Conservation (phyloP, 1,140 invertebrate species). For the Caenorhabditis briggsae region DNA sequence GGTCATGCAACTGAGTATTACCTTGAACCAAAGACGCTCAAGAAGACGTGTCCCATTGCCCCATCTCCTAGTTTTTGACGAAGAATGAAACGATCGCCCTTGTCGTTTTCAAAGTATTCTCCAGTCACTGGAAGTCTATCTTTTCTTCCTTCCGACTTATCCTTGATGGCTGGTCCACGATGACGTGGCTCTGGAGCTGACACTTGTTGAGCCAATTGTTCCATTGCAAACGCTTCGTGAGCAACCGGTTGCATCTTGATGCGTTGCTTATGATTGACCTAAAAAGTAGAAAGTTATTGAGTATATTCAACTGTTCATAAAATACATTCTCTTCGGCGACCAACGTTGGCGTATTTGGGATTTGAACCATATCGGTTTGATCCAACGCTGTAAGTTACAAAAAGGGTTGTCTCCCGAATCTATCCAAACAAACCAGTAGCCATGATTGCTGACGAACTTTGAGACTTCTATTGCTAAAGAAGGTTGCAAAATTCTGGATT, state of each 20-base stretch:
- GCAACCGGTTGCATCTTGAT: not conserved
- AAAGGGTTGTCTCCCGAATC: not conserved
- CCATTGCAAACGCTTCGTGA: not conserved
- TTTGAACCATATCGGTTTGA: constrained; percentile 50
- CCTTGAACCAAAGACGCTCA: constrained; percentile 39
- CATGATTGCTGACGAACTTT: constrained; percentile 12
- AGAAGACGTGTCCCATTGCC: constrained; percentile 41
- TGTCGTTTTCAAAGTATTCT: constrained; percentile 48
- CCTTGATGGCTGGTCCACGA: constrained; percentile 23
- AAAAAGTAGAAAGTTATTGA: not conserved
- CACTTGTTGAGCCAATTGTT: not conserved
- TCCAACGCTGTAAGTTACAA: constrained; percentile 1
- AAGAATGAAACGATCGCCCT: constrained; percentile 27
- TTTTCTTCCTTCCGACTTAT: constrained; percentile 35
- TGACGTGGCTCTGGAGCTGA: constrained; percentile 5
- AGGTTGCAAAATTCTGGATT: not conserved
- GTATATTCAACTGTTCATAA: not conserved
- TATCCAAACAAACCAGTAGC: not conserved
- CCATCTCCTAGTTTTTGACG: constrained; percentile 41
- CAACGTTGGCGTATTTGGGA: constrained; percentile 28
- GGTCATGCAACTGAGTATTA: not conserved
- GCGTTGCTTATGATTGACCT: constrained; percentile 32
- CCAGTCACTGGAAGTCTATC: constrained; percentile 34
- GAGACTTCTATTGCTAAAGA: not conserved
- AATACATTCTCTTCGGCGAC: constrained; percentile 36